These are phyloP conservation scores for Dryobotodes eremita DNA, from an alignment of 2,888 invertebrate species.

Conservation along the genomic window DNA sequence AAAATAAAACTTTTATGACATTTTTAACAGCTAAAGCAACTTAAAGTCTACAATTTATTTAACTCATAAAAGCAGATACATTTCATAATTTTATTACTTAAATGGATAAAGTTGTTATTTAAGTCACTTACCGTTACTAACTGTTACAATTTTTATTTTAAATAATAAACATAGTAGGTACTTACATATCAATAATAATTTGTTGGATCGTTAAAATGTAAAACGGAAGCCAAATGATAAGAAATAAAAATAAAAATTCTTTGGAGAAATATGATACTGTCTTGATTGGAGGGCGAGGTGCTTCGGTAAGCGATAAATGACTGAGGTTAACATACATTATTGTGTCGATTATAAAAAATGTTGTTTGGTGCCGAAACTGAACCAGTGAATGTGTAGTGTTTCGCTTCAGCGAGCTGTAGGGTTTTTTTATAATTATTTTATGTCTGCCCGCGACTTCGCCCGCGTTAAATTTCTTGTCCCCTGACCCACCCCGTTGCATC, in stretches of 20 bases:
- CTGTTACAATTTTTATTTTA: slow-evolving; percentile 38
- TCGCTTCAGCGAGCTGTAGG: too few relatives aligned
- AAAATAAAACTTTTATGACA: slow-evolving; percentile 36
- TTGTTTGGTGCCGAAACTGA: neutral
- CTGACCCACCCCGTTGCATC: too few relatives aligned
- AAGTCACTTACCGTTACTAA: slow-evolving; percentile 38
- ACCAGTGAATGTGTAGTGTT: neutral
- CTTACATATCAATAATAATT: slow-evolving; percentile 62
- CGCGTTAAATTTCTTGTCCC: too few relatives aligned
- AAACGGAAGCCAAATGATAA: slow-evolving; percentile 71
- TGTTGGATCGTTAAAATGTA: slow-evolving; percentile 62
- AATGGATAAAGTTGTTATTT: slow-evolving; percentile 51
- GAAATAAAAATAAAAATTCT: slow-evolving; percentile 60
- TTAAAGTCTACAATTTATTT: slow-evolving; percentile 44
- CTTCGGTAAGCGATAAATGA: slow-evolving; percentile 32
- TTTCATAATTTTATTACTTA: slow-evolving; percentile 43
- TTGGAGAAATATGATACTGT: slow-evolving; percentile 56
- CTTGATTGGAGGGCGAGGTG: slow-evolving; percentile 29
- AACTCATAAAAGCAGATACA: slow-evolving; percentile 34
- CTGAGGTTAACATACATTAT: neutral
- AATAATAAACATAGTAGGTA: slow-evolving; percentile 53
- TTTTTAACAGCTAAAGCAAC: slow-evolving; percentile 26
- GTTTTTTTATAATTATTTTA: too few relatives aligned
- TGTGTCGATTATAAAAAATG: neutral
- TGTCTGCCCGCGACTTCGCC: too few relatives aligned